Conservation (phyloP, 2,797 vertebrate genomes). For the Numenius phaeopus region DNA sequence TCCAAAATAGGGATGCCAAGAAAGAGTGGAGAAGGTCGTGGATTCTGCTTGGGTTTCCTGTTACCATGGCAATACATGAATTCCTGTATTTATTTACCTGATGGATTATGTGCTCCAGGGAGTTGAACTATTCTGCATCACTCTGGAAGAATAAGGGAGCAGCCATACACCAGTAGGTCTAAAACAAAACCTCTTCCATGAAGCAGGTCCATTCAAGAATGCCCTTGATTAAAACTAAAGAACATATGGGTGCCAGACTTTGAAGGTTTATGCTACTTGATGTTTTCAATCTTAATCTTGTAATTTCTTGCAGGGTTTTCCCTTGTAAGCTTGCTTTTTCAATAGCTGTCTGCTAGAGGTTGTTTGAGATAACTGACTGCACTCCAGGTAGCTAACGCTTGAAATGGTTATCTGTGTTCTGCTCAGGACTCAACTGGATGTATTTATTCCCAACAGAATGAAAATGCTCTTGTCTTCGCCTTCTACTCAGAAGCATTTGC, state of each 20-base stretch:
- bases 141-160: not conserved
- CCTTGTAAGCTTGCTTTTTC: not conserved
- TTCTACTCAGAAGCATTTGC: not conserved
- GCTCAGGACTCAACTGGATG: not conserved
- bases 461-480: not conserved
- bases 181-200: not conserved
- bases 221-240: not conserved
- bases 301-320: not conserved
- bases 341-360: not conserved
- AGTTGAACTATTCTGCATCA: not conserved
- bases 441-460: not conserved
- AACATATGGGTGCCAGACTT: not conserved
- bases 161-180: not conserved
- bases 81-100: conserved; percentile 66
- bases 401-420: not conserved
- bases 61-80: conserved; percentile 5
- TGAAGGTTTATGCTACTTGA: not conserved
- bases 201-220: not conserved
- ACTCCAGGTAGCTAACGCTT: no score
- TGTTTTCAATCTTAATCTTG: not conserved
- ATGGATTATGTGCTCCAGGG: conserved; percentile 3
- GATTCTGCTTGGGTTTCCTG: not conserved
- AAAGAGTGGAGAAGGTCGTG: conserved; percentile 3
- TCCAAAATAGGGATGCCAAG: conserved; percentile 24
- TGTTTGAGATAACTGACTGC: not conserved